Evolutionary conservation across 2,797 vertebrate genomes (phyloP), one percentile per base, ranked within the genome.

Genomic region (Mormyrops attenuatus): DNA sequence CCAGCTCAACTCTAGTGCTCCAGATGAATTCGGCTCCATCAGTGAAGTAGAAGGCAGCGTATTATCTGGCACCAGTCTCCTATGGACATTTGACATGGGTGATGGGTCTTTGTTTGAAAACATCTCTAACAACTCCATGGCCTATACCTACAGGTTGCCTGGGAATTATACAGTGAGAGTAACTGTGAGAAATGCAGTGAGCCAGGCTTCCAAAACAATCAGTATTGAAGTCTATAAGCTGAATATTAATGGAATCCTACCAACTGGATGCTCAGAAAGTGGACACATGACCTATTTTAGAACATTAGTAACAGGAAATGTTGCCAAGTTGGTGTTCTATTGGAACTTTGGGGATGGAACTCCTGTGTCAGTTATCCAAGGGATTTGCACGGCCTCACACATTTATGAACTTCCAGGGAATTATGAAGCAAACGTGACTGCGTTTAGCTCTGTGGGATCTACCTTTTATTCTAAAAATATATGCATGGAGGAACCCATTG

Each of bases 41-140:
- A 94, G 91, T 17, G 63, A 93, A 69, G 93, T 97, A 88, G 93
- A 63, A 88, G 95, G 94, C 41, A 66, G 44, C 11, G 93, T 95
- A 1, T 89, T 89, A 41, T 88, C 94, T 17, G 96, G 96, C 2
- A 93, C 93, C 0, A 88, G 77, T 88, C 93, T 96, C 52, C 73
- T 73, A 5, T 97, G 96, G 96, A 91, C 91, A 41, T 97, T 95
- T 93, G 92, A 96, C 87, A 96, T 97, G 93, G 96, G 96, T 34
- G 96, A 97, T 91, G 96, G 95, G 7, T 93, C 90, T 0, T 6
- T 90, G 20, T 91, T 91, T 77, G 88, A 69, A 90, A 94, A 95
- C 86, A 91, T 93, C 3, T 92, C 91, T 34, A 53, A 91, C 22
- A 90, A 91, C 57, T 94, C 90, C 0, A 57, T 93, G 49, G 94